A percentile compares a stretch with the other conserved stretches of the same genome.
Evolutionary conservation across 30 jellyfish, hydroid and myxozoan genomes (phyloP).

Genomic region (Cassiopea andromeda): DNA sequence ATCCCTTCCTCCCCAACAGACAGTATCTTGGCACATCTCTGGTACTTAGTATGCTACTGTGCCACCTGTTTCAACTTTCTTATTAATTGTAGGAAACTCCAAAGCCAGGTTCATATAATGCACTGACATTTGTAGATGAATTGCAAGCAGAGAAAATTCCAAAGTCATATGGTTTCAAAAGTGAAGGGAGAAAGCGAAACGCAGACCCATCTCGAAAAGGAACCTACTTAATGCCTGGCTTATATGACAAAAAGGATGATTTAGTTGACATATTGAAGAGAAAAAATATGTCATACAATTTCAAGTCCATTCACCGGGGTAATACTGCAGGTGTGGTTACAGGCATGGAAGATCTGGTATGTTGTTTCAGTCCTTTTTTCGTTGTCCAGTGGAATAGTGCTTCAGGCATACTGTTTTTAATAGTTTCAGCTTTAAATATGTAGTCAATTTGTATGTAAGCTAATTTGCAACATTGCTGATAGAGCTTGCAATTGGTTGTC

Average conservation of each 20-base stretch:
- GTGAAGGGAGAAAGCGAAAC: conserved; percentile 81
- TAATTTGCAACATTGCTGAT: too few relatives aligned
- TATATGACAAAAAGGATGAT: conserved; percentile 48
- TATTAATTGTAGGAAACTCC: conserved; percentile 75
- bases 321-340: conserved; percentile 58
- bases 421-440: too few relatives aligned
- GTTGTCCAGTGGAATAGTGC: not conserved
- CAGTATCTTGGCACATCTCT: too few relatives aligned
- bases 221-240: conserved; percentile 85
- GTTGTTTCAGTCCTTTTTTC: not conserved
- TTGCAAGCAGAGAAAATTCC: conserved; percentile 63
- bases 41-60: too few relatives aligned
- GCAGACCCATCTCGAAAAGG: conserved; percentile 93
- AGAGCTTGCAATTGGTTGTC: too few relatives aligned
- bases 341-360: conserved; percentile 66
- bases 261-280: conserved; percentile 24
- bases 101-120: conserved; percentile 84
- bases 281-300: conserved; percentile 65
- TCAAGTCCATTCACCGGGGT: conserved; percentile 50
- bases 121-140: conserved; percentile 64
- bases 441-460: too few relatives aligned
- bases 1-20: too few relatives aligned
- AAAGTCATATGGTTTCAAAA: conserved; percentile 88
- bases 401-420: too few relatives aligned
- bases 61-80: too few relatives aligned